Evolutionary conservation across 2,113 vertebrate genomes (phyloP).

Genomic region (Bos indicus): DNA sequence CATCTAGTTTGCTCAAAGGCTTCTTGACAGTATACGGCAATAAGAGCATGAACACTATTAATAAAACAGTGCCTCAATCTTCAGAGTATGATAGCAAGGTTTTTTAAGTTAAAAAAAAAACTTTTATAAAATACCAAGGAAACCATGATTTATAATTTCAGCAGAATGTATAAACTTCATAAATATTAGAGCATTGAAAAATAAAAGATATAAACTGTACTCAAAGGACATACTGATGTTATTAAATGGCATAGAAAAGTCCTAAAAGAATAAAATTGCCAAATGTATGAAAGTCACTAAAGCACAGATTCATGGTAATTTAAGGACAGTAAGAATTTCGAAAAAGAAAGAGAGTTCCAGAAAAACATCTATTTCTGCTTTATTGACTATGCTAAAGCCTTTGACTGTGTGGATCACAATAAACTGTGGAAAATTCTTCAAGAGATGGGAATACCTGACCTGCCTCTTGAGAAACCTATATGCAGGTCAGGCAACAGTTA

Average conservation of each 20-base stretch:
- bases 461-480: no score
- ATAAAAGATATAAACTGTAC: neutral
- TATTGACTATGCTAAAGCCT: no score
- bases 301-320: neutral
- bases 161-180: neutral
- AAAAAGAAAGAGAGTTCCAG: no score
- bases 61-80: neutral
- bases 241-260: slow-evolving; percentile 12
- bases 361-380: no score
- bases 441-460: no score
- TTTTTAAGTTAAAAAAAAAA: neutral
- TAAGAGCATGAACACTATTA: neutral
- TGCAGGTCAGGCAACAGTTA: no score
- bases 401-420: no score
- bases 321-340: neutral
- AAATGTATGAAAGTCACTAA: neutral
- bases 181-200: neutral
- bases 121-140: neutral
- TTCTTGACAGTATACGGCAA: neutral
- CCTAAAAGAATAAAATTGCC: neutral
- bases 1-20: neutral
- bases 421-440: no score
- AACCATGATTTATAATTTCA: neutral
- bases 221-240: neutral
- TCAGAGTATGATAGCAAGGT: neutral